Base-by-base conservation (phyloP, 1,140 invertebrate species). In the Phthorimaea operculella region DNA sequence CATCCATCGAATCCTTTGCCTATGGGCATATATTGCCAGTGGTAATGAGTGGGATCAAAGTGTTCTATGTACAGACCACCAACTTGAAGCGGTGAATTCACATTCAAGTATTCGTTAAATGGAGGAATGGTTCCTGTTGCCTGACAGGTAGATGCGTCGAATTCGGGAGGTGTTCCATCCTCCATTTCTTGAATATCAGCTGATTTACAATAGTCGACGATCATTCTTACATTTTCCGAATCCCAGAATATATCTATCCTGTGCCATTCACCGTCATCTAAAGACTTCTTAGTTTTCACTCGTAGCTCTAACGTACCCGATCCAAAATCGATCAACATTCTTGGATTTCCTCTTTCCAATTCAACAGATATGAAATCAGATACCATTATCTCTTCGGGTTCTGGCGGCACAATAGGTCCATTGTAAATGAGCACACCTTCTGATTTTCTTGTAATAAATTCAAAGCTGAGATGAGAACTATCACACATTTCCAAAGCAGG, bases 221-320 rank as follows among this genome's bases (percentile, higher is more conserved):
- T 92, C 88, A 98, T 91, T 68, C 94, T 89, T 0, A 97, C 94
- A 64, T 91, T 92, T 88, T 97, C 96, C 11, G 94, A 96, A 70
- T 96, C 92, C 93, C 96, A 97, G 76, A 97, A 98, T 54, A 99
- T 90, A 82, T 99, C 97, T 50, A 99, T 87, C 58, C 94, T 88
- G 85, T 99, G 97, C 97, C 97, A 99, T 75, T 96, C 94, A 1
- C 96, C 96, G 79, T 98, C 96, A 75, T 96, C 94, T 36, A 99
- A 79, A 0, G 90, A 91, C 69, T 92, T 92, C 66, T 94, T 93
- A 0, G 94, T 94, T 85, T 96, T 94, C 0, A 99, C 91, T 74
- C 92, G 89, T 10, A 99, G 81, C 75, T 97, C 95, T 56, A 98
- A 81, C 0, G 94, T 96, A 50, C 97, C 97, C 0, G 96, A 96